Base-by-base conservation (phyloP, 2,113 vertebrate species). In the Prunella fulvescens region DNA sequence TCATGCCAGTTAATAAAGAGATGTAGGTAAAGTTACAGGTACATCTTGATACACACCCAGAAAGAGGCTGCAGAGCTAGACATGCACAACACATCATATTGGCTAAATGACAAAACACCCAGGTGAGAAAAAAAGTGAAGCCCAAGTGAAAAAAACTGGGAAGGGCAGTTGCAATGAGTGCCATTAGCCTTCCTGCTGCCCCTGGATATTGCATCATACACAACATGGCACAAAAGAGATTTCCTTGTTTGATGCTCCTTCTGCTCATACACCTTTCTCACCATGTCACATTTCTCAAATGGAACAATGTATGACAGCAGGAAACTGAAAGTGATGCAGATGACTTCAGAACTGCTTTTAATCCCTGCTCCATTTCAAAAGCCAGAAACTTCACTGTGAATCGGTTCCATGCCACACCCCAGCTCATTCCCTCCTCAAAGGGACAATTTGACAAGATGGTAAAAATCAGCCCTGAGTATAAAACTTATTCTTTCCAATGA, bases 21-120 rank as follows among this genome's bases (percentile, higher is more conserved):
- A 81, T 56, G 84, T 79, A 96, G 85, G 92, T 97, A 95, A 64
- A 82, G 61, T 95, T 96, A 82, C 81, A 91, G 62, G 54, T 62
- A 37, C 31, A 14, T 79, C 66, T 65, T 20, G 70, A 56, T 70
- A 39, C 50, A 44, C 47, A 87, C 83, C 92, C 91, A 92, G 65
- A 88, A 86, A 72, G 56, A 53, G 53, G 54, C 53, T 79, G 77
- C 8, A 47, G 78, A 80, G 70, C n/a, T 79, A 56, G 53, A 72
- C 9, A 81, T 20, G 35, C 39, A 37, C 50, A 44, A 48, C 4
- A 48, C 7, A 57, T 56, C 31, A 26, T 29, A 81, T 20, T 83
- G 62, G 39, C 60, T 73, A 72, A 89, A 86, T 6, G 14, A 83
- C 39, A 83, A 64, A 92, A 77, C 1, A 5, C 23, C 19, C 44